Evolutionary conservation across 2,888 invertebrate genomes (phyloP).

Genomic region (Agrypnus murinus): DNA sequence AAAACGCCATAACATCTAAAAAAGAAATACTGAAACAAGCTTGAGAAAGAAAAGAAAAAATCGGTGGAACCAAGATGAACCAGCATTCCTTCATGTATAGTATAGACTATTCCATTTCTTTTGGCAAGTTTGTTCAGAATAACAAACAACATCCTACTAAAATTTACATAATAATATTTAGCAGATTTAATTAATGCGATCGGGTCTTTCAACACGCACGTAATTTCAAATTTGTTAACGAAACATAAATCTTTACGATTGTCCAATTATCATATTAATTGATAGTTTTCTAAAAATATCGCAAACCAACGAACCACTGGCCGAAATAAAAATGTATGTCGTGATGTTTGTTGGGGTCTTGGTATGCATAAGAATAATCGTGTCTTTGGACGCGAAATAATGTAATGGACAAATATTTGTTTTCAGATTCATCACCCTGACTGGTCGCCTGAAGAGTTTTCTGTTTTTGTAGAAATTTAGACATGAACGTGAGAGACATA

Average conservation of each 20-base stretch:
- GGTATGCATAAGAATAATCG: neutral
- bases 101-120: too few relatives aligned
- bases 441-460: too few relatives aligned
- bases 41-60: conserved; percentile 1
- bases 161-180: conserved; percentile 28
- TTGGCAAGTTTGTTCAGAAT: neutral
- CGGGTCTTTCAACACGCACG: conserved; percentile 3
- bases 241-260: conserved; percentile 12
- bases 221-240: neutral
- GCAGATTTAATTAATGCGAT: conserved; percentile 20
- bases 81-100: neutral
- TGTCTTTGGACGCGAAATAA: neutral
- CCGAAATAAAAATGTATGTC: conserved; percentile 27
- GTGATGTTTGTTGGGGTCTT: neutral
- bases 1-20: neutral
- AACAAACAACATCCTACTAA: conserved; percentile 2
- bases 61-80: neutral
- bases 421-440: too few relatives aligned
- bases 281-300: conserved; percentile 29
- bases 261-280: conserved; percentile 26
- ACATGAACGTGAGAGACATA: too few relatives aligned
- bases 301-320: conserved; percentile 26
- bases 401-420: too few relatives aligned
- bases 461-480: too few relatives aligned
- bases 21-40: too few relatives aligned